Percentiles rank a stretch among this genome's conserved stretches.
Conservation (phyloP, 2,888 invertebrate genomes). For the Timandra comae region DNA sequence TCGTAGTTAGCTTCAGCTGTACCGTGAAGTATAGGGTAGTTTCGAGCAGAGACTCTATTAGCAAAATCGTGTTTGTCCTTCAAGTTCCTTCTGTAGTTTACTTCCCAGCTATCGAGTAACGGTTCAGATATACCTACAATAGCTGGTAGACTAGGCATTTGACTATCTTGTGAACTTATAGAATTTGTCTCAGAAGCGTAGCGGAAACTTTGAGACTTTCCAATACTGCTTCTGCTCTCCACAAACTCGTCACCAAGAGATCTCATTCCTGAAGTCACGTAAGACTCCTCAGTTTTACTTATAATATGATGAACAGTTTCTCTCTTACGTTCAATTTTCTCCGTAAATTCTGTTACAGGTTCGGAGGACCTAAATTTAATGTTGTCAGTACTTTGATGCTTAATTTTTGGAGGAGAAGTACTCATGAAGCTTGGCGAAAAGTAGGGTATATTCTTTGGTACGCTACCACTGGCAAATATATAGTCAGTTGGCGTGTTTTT, state of each 20-base stretch:
- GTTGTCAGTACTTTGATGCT: conserved; percentile 64
- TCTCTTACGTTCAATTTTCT: conserved; percentile 49
- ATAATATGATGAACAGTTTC: conserved; percentile 41
- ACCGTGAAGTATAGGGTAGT: conserved; percentile 51
- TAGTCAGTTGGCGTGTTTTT: conserved; percentile 53
- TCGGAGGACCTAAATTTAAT: conserved; percentile 61
- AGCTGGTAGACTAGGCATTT: conserved; percentile 71
- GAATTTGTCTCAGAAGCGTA: conserved; percentile 73
- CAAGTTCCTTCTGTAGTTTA: conserved; percentile 66
- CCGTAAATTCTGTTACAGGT: conserved; percentile 50
- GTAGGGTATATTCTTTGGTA: conserved; percentile 65
- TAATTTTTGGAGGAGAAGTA: conserved; percentile 61
- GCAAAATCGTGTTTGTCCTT: conserved; percentile 58
- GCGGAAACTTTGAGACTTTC: conserved; percentile 85
- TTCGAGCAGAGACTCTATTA: conserved; percentile 60
- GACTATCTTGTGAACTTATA: conserved; percentile 66
- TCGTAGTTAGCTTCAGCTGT: conserved; percentile 59
- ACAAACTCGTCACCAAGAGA: conserved; percentile 65
- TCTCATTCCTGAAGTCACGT: conserved; percentile 49
- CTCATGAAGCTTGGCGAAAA: conserved; percentile 57
- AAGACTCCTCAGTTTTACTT: conserved; percentile 53
- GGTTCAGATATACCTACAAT: conserved; percentile 72
- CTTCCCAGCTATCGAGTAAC: conserved; percentile 70
- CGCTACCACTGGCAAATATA: conserved; percentile 59
- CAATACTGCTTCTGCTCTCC: conserved; percentile 76